Evolutionary conservation across 2,113 vertebrate species (phyloP), one percentile per base, ranked within the genome.

Genomic region (Silurus meridionalis): DNA sequence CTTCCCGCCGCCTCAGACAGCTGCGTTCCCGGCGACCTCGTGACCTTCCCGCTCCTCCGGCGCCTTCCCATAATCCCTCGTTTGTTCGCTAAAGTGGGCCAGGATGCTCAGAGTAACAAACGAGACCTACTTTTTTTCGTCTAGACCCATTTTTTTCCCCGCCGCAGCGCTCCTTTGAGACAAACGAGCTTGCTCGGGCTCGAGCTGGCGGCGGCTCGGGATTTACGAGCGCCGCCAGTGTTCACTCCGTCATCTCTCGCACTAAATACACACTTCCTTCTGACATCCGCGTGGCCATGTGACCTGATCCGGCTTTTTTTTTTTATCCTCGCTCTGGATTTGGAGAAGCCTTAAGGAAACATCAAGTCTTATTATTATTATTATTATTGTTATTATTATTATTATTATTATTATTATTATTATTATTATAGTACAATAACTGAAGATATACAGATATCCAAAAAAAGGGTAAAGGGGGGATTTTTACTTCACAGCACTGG

Each of bases 61-160:
- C 63, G 23, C 60, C 19, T 83, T 74, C 63, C 81, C 58, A 60
- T 48, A 83, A 87, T 74, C 80, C 74, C 72, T 21, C 61, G 57
- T 28, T 82, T 77, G 78, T 46, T n/a, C 28, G 67, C 21, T 80
- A 63, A 86, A 86, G 48, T 72, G 72, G 46, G 87, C 82, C 81
- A 72, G 64, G 6, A 89, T 46, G 86, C 83, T 83, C 69, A 83
- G 46, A 72, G 83, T 91, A 91, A 93, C 91, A 90, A 91, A 92
- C 91, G 92, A 93, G 92, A 87, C 92, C 92, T 92, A 94, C 89
- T 91, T 94, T 78, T 75, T 90, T 91, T 82, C 80, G 87, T 90
- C 89, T 83, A 91, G 87, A 89, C 90, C 92, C 91, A 90, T 92
- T 90, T 93, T 89, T 91, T 88, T 92, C 90, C 93, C 86, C 84